These are phyloP conservation scores for Gracilinanus agilis DNA, from an alignment of 2,113 vertebrate genomes.

Conservation along the genomic window DNA sequence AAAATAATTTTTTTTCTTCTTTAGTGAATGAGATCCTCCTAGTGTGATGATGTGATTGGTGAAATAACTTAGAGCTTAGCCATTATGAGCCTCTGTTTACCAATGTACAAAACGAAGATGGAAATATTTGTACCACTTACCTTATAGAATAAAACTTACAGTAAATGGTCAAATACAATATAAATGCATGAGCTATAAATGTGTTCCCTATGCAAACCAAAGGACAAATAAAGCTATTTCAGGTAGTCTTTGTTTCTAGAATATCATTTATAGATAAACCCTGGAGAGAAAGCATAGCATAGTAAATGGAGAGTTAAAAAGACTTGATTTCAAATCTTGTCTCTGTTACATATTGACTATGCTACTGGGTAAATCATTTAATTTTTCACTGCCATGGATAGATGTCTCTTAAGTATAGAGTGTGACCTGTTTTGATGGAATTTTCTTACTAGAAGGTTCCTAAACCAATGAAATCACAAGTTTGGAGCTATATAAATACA, in stretches of 20 bases:
- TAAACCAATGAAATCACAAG: not conserved
- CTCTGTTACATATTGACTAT: not conserved
- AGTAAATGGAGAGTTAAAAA: not conserved
- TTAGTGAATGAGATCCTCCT: not conserved
- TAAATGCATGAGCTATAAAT: not conserved
- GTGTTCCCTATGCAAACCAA: not conserved
- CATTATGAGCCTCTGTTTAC: not conserved
- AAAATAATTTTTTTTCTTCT: not conserved
- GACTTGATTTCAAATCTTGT: not conserved
- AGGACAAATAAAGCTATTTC: not conserved
- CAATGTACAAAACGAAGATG: not conserved
- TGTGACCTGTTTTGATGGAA: not conserved
- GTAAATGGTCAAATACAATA: not conserved
- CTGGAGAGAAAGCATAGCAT: not conserved
- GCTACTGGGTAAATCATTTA: not conserved
- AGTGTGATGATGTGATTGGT: not conserved
- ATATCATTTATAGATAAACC: not conserved
- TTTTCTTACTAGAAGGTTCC: not conserved
- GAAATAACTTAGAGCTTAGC: not conserved
- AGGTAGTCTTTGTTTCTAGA: not conserved
- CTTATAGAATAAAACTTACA: not conserved
- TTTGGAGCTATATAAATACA: not conserved
- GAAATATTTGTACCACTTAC: not conserved
- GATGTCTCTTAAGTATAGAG: not conserved
- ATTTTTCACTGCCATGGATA: not conserved